A percentile compares a stretch with the other conserved stretches of the same genome.
phyloP scores from a whole-genome alignment of 2,797 vertebrate species.

The Emydoidea blandingii region DNA sequence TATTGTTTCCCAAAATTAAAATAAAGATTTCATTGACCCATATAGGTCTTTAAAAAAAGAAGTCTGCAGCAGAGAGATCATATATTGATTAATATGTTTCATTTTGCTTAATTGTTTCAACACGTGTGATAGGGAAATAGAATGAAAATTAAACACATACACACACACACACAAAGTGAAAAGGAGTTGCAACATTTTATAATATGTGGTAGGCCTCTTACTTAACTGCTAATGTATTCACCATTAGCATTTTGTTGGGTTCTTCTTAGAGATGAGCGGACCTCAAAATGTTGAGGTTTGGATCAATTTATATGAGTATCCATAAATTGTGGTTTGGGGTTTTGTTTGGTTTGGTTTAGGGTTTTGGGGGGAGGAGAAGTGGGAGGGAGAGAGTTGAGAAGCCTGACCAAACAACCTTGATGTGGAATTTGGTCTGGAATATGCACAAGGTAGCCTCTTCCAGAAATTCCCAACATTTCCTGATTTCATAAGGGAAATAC shows the following conservation, averaged over 20 bases:
- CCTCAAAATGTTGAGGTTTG: conserved; percentile 7
- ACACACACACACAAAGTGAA: background rate
- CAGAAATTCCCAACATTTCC: conserved; percentile 35
- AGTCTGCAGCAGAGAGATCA: background rate
- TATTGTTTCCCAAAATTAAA: background rate
- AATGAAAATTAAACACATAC: background rate
- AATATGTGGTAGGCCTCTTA: background rate
- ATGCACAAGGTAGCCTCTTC: conserved; percentile 8
- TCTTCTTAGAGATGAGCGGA: background rate
- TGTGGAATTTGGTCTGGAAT: conserved; percentile 45
- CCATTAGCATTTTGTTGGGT: background rate
- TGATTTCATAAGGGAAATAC: conserved; percentile 35
- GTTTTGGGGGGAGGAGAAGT: background rate
- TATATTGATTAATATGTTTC: background rate
- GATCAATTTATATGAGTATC: conserved; percentile 14
- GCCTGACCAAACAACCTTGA: background rate
- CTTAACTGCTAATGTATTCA: background rate
- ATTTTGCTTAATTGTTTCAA: background rate
- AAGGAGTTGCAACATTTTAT: background rate
- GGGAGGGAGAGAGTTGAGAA: background rate
- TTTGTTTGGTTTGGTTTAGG: conserved; percentile 19
- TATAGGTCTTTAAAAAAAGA: background rate
- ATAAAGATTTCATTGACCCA: background rate
- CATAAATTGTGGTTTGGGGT: conserved; percentile 22
- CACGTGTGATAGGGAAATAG: background rate